These are phyloP conservation scores for Manis crassicaudata DNA, from an alignment of 2,797 vertebrate species.

Conservation along the genomic window DNA sequence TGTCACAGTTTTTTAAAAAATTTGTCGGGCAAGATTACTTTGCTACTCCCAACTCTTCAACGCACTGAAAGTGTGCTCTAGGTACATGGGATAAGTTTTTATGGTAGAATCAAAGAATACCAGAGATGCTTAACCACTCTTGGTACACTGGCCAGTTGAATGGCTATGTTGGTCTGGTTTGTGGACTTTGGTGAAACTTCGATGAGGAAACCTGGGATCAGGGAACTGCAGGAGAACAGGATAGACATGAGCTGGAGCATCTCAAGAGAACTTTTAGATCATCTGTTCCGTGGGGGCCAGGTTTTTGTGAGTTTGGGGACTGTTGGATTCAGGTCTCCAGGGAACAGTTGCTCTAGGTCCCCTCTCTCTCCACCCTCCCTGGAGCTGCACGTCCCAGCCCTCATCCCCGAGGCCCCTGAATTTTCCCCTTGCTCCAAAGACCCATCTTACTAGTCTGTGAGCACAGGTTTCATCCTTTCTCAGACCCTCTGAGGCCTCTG, in stretches of 20 bases:
- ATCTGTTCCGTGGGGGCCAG: neutral
- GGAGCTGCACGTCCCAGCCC: neutral
- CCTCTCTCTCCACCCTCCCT: neutral
- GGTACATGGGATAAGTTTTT: neutral
- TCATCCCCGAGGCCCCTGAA: neutral
- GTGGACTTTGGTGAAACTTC: conserved; percentile 15
- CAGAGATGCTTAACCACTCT: conserved; percentile 18
- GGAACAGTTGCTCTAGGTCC: neutral
- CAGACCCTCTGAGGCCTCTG: conserved; percentile 29
- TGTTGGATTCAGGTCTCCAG: conserved; percentile 20
- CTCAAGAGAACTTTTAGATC: conserved; percentile 7
- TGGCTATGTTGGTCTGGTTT: conserved; percentile 20
- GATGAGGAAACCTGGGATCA: neutral
- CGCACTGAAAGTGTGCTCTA: neutral
- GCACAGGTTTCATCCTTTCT: conserved; percentile 11
- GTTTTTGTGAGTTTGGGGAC: neutral
- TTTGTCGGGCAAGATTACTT: neutral
- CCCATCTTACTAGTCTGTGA: conserved; percentile 1
- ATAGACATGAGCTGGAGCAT: neutral
- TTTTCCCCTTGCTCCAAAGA: neutral
- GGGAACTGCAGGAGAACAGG: neutral
- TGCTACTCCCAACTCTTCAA: neutral
- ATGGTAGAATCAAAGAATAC: neutral
- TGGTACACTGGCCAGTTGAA: neutral
- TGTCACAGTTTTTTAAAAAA: neutral